Conservation (phyloP, 2,888 invertebrate genomes). For the Cyaniris semiargus region DNA sequence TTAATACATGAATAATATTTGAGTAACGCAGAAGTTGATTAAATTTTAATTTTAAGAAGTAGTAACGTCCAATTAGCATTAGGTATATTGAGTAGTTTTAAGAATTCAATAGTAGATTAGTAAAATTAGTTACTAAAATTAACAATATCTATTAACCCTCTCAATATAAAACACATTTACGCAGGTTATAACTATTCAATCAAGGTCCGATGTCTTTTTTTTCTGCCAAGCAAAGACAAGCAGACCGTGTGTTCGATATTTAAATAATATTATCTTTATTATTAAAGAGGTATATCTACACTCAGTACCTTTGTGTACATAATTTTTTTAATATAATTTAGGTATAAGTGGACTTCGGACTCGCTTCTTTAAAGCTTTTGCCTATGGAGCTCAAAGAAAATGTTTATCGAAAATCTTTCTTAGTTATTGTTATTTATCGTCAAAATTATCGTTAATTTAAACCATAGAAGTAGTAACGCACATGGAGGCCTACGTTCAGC, state of each 20-base stretch:
- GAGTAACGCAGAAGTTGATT: not conserved
- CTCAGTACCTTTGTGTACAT: not conserved
- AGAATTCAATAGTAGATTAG: no score
- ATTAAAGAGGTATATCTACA: not conserved
- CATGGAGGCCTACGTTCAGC: not conserved
- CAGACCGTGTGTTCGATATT: no score
- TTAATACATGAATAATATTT: no score
- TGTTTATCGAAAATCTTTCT: not conserved
- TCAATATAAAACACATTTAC: no score
- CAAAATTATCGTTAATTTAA: not conserved
- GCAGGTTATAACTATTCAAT: no score
- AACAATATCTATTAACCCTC: no score
- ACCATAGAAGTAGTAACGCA: not conserved
- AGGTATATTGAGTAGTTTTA: no score
- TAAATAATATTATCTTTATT: not conserved
- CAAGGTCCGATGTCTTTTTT: no score
- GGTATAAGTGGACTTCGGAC: slow-evolving; percentile 1
- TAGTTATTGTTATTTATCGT: not conserved
- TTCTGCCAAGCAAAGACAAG: no score
- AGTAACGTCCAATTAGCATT: not conserved
- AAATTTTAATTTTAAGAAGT: not conserved
- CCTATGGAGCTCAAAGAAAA: not conserved
- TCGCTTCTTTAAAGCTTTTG: slow-evolving; percentile 2
- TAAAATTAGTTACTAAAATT: no score
- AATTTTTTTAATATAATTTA: not conserved